phyloP scores from a whole-genome alignment of 1,140 invertebrate species.

The Bombus affinis region DNA sequence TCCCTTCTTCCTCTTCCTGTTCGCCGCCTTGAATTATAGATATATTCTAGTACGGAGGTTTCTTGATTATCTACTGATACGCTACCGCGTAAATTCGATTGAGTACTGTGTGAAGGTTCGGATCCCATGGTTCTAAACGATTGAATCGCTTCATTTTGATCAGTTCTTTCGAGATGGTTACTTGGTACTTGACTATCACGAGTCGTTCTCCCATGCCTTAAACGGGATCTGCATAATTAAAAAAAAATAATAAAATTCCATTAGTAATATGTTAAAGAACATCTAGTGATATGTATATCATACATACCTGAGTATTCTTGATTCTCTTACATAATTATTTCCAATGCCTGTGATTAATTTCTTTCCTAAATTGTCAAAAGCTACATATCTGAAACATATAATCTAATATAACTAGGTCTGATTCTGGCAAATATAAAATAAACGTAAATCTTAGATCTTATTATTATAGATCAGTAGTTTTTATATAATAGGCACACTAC shows the following conservation, averaged over 20 bases:
- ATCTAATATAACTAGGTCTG: not conserved
- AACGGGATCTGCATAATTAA: conserved; percentile 49
- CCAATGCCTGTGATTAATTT: conserved; percentile 94
- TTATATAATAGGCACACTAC: no score
- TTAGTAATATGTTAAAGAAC: not conserved
- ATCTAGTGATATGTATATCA: not conserved
- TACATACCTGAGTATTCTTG: conserved; percentile 51
- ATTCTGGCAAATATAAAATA: conserved; percentile 37
- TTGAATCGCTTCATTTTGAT: conserved; percentile 19
- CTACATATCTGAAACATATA: conserved; percentile 87
- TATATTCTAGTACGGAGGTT: not conserved
- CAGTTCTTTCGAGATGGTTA: conserved; percentile 36
- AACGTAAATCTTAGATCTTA: not conserved
- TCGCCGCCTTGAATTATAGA: conserved; percentile 11
- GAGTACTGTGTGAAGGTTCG: not conserved
- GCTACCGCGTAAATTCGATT: not conserved
- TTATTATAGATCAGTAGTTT: no score
- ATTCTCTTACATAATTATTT: conserved; percentile 80
- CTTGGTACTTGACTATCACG: conserved; percentile 48
- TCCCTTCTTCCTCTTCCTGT: conserved; percentile 44
- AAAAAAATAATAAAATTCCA: conserved; percentile 47
- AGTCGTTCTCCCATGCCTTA: conserved; percentile 61
- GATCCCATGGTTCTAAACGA: not conserved
- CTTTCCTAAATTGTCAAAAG: conserved; percentile 91
- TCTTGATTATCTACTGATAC: not conserved